A percentile compares a stretch with the other conserved stretches of the same genome.
Conservation (phyloP, 2,113 vertebrate species). For the Carassius gibelio region DNA sequence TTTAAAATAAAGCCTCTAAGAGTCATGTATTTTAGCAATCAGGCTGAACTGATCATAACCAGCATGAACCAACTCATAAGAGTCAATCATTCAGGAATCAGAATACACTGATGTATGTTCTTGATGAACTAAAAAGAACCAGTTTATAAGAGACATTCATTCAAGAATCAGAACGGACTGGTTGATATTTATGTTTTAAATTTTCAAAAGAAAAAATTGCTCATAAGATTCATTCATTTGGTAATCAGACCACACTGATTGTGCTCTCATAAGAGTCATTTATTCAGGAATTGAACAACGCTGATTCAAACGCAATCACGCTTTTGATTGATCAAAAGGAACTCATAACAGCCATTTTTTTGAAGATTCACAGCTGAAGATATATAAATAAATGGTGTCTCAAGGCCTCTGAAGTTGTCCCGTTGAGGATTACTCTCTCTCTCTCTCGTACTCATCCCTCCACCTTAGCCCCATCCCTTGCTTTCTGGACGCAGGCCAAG, state of each 20-base stretch:
- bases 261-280: neutral
- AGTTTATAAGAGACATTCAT: neutral
- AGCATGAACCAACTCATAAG: neutral
- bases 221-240: neutral
- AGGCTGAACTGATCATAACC: neutral
- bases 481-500: slow-evolving; percentile 83
- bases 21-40: neutral
- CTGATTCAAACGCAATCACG: neutral
- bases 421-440: slow-evolving; percentile 32
- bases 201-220: neutral
- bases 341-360: neutral
- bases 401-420: slow-evolving; percentile 70
- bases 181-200: neutral
- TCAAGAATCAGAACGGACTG: neutral
- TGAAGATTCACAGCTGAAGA: neutral
- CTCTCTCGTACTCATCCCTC: slow-evolving; percentile 37
- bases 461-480: slow-evolving; percentile 55
- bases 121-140: neutral
- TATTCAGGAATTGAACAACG: neutral
- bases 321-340: neutral
- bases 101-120: neutral
- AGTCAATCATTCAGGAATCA: neutral
- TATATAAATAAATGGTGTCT: slow-evolving; percentile 69
- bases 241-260: neutral
- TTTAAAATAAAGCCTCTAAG: neutral